Conservation (phyloP, 2,113 vertebrate species). For the Pelusios castaneus region DNA sequence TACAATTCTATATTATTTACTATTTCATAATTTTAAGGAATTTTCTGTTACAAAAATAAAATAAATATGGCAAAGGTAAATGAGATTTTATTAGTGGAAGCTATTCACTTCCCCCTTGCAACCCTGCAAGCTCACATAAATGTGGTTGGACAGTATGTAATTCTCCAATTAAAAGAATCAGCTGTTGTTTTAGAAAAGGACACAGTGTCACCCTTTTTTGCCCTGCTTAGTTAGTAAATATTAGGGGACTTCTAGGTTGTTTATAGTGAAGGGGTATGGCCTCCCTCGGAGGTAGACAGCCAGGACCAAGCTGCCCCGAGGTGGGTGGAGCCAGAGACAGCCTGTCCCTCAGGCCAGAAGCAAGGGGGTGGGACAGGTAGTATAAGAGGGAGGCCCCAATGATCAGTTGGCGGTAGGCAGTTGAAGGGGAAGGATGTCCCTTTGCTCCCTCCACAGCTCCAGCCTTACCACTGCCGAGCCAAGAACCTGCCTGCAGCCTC, state of each 20-base stretch:
- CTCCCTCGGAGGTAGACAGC: too few relatives aligned
- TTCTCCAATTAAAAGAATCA: neutral
- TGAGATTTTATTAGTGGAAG: conserved; percentile 1
- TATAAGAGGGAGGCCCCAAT: too few relatives aligned
- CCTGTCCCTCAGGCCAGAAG: too few relatives aligned
- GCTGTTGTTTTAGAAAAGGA: neutral
- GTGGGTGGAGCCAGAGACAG: too few relatives aligned
- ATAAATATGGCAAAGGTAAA: neutral
- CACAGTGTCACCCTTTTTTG: neutral
- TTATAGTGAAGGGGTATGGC: too few relatives aligned
- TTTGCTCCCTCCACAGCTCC: too few relatives aligned
- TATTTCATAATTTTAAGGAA: neutral
- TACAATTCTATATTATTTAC: neutral
- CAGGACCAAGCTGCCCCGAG: too few relatives aligned
- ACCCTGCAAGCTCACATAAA: neutral
- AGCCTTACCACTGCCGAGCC: too few relatives aligned
- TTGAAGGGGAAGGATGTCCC: too few relatives aligned
- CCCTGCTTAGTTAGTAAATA: neutral
- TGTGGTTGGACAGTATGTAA: neutral
- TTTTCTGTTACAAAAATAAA: neutral
- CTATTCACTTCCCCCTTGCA: neutral
- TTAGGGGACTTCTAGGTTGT: neutral
- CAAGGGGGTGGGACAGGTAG: too few relatives aligned
- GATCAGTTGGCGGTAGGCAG: too few relatives aligned
- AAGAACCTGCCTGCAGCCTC: too few relatives aligned